A percentile compares a stretch with the other conserved stretches of the same genome.
phyloP scores from a whole-genome alignment of 2,888 invertebrate genomes.

The Achlya flavicornis region DNA sequence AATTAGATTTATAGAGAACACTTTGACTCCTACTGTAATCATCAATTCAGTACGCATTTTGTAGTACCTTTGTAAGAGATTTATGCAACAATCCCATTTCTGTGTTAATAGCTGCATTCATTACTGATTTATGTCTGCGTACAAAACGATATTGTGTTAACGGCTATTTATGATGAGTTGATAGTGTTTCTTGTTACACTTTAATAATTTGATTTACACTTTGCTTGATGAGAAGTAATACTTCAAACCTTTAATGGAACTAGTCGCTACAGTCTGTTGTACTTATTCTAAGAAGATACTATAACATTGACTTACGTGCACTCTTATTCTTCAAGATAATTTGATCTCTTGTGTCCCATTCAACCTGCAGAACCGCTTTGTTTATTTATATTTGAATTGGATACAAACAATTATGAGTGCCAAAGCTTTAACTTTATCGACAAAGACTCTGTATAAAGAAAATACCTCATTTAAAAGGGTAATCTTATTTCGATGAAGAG shows the following conservation, averaged over 20 bases:
- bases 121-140: conserved; percentile 3
- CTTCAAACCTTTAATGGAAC: neutral
- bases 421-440: no score
- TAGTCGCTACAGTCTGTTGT: neutral
- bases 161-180: conserved; percentile 1
- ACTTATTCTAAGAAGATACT: neutral
- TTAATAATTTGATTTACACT: neutral
- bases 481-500: no score
- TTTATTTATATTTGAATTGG: no score
- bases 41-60: conserved; percentile 24
- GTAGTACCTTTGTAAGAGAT: neutral
- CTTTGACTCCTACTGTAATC: conserved; percentile 7
- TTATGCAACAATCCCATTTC: neutral
- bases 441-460: no score
- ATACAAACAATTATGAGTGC: no score
- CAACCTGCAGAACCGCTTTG: no score
- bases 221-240: neutral
- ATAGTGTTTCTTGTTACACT: conserved; percentile 3
- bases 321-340: neutral
- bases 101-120: conserved; percentile 7
- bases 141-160: neutral
- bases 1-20: neutral
- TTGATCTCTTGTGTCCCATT: no score
- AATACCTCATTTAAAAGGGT: no score
- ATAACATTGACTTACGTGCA: neutral